Evolutionary conservation across 2,113 vertebrate species (phyloP).

Genomic region (Periophthalmodon schlosseri): DNA sequence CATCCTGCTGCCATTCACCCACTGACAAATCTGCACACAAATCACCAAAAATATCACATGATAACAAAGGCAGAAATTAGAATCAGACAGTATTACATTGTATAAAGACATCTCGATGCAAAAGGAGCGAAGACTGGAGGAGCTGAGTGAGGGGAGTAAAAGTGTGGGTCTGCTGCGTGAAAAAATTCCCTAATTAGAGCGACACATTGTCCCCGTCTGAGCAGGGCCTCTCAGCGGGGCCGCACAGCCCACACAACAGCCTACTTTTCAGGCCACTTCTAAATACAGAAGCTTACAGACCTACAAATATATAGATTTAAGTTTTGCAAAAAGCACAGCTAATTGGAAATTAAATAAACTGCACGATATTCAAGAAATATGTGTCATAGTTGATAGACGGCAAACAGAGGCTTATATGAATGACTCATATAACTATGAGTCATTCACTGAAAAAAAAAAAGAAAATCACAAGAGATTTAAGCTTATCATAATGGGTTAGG

Average conservation of each 20-base stretch:
- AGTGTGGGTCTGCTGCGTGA: conserved; percentile 20
- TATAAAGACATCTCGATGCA: not conserved
- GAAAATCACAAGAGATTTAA: too few species aligned
- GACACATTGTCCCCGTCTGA: conserved; percentile 35
- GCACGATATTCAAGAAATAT: too few species aligned
- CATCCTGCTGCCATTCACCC: conserved; percentile 85
- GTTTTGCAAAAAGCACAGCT: not conserved
- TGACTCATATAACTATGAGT: too few species aligned
- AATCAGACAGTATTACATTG: not conserved
- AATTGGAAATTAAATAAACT: too few species aligned
- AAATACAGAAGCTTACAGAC: conserved; percentile 4
- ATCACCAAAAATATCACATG: not conserved
- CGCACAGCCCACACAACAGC: conserved; percentile 3
- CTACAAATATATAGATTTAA: not conserved
- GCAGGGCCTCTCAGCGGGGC: conserved; percentile 41
- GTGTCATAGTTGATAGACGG: too few species aligned
- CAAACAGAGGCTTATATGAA: too few species aligned
- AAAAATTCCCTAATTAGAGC: conserved; percentile 54
- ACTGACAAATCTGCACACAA: conserved; percentile 79
- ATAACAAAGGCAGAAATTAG: not conserved
- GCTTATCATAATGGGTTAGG: too few species aligned
- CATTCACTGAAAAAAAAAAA: too few species aligned
- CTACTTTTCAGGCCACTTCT: conserved; percentile 6
- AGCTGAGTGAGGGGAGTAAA: not conserved
- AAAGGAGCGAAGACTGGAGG: not conserved